phyloP scores from a whole-genome alignment of 2,888 invertebrate species.

The Coecobrya sp. region DNA sequence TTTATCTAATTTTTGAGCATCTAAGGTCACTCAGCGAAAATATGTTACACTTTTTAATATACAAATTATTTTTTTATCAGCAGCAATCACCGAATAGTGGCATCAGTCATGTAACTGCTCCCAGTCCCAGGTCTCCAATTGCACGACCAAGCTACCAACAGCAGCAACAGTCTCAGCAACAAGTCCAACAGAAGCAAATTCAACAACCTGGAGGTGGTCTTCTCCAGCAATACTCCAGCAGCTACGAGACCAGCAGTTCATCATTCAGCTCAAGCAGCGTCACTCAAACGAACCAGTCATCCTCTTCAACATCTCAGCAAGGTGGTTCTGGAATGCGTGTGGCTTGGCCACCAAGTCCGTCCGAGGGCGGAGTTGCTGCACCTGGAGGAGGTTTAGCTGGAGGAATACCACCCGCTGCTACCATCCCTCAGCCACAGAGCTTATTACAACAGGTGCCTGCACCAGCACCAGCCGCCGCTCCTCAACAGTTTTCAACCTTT shows the following conservation, averaged over 20 bases:
- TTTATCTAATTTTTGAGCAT: slow-evolving; percentile 68
- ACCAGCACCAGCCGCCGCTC: slow-evolving; percentile 22
- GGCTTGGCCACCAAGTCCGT: slow-evolving; percentile 61
- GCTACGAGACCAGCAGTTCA: slow-evolving; percentile 50
- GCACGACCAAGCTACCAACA: slow-evolving; percentile 43
- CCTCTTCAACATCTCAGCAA: slow-evolving; percentile 24
- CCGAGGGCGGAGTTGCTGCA: slow-evolving; percentile 34
- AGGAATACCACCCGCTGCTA: background rate
- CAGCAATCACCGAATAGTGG: slow-evolving; percentile 86
- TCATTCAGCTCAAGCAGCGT: slow-evolving; percentile 67
- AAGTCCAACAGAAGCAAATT: slow-evolving; percentile 53
- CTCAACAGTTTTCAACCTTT: slow-evolving; percentile 58
- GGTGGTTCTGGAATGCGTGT: slow-evolving; percentile 47
- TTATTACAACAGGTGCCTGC: slow-evolving; percentile 57
- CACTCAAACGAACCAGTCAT: slow-evolving; percentile 47
- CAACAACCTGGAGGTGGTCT: slow-evolving; percentile 63
- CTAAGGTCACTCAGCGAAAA: background rate
- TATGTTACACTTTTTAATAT: too few relatives aligned
- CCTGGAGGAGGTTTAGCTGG: background rate
- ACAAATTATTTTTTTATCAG: background rate
- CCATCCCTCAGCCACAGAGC: slow-evolving; percentile 29
- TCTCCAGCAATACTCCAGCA: slow-evolving; percentile 66
- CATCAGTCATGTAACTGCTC: slow-evolving; percentile 86
- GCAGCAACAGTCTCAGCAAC: slow-evolving; percentile 57
- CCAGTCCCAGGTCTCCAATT: slow-evolving; percentile 83